phyloP scores from a whole-genome alignment of 1,140 invertebrate species.

The Drosophila baimaii region DNA sequence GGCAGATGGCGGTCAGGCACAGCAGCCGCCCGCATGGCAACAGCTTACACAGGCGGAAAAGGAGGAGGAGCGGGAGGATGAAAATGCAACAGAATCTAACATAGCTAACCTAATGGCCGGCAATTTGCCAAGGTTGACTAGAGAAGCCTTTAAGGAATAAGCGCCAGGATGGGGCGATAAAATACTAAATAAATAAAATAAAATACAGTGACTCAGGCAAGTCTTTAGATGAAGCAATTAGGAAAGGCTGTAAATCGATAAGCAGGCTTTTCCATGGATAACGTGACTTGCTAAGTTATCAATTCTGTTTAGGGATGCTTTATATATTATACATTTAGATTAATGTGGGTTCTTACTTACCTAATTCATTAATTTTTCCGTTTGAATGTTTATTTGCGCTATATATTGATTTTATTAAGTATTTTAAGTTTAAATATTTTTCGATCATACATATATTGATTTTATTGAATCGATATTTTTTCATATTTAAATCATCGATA shows the following conservation, averaged over 20 bases:
- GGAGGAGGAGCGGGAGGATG: not conserved
- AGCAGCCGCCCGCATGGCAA: conserved; percentile 38
- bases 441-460: too few species aligned
- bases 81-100: conserved; percentile 2
- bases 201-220: not conserved
- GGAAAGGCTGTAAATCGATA: not conserved
- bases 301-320: too few species aligned
- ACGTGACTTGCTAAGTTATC: not conserved
- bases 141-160: conserved; percentile 13
- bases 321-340: not conserved
- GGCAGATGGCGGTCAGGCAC: conserved; percentile 51
- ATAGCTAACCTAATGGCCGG: conserved; percentile 11
- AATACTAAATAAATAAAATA: not conserved
- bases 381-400: too few species aligned
- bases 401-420: too few species aligned
- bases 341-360: not conserved
- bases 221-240: not conserved
- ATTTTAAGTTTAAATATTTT: too few species aligned
- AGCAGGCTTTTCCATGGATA: not conserved
- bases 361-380: too few species aligned
- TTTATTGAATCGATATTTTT: too few species aligned
- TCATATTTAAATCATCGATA: too few species aligned
- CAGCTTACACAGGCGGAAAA: conserved; percentile 5
- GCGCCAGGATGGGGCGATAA: conserved; percentile 5
- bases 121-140: conserved; percentile 4